These are phyloP conservation scores for Sebastes schlegelii DNA, from an alignment of 2,113 vertebrate species.

Conservation along the genomic window DNA sequence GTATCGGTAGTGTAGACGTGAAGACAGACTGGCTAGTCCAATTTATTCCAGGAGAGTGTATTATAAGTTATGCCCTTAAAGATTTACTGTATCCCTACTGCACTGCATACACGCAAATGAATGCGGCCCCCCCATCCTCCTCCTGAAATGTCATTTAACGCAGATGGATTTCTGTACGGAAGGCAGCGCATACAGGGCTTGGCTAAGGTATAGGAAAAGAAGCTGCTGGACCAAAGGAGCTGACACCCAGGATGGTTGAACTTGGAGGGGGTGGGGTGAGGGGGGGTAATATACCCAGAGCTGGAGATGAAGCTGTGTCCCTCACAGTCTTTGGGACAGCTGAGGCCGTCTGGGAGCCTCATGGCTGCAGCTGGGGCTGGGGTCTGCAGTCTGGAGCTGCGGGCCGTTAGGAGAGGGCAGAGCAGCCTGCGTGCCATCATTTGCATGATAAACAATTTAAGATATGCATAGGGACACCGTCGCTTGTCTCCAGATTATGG, in stretches of 20 bases:
- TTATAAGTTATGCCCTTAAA: conserved; percentile 50
- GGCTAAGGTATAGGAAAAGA: conserved; percentile 34
- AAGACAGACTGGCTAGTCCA: conserved; percentile 14
- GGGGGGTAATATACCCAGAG: conserved; percentile 21
- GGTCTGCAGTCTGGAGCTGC: conserved; percentile 77
- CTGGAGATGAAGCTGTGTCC: conserved; percentile 43
- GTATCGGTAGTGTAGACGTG: background rate
- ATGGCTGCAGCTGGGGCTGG: conserved; percentile 78
- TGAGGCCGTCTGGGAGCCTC: conserved; percentile 78
- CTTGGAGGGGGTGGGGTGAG: conserved; percentile 2
- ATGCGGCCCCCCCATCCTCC: conserved; percentile 28
- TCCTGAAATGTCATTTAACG: conserved; percentile 51
- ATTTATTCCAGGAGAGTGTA: conserved; percentile 31
- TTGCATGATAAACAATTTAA: conserved; percentile 88
- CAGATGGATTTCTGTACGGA: conserved; percentile 55
- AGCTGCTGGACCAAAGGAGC: conserved; percentile 31
- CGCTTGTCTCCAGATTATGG: conserved; percentile 81
- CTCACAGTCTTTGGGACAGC: conserved; percentile 68
- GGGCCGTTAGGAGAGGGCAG: conserved; percentile 75
- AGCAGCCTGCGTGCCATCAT: conserved; percentile 77
- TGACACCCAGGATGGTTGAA: conserved; percentile 43
- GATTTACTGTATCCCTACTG: conserved; percentile 25
- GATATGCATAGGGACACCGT: conserved; percentile 82
- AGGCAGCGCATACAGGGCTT: conserved; percentile 37
- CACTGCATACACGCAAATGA: conserved; percentile 13